Conservation (phyloP, 2,888 invertebrate genomes). For the Metopia argyrocephala region DNA sequence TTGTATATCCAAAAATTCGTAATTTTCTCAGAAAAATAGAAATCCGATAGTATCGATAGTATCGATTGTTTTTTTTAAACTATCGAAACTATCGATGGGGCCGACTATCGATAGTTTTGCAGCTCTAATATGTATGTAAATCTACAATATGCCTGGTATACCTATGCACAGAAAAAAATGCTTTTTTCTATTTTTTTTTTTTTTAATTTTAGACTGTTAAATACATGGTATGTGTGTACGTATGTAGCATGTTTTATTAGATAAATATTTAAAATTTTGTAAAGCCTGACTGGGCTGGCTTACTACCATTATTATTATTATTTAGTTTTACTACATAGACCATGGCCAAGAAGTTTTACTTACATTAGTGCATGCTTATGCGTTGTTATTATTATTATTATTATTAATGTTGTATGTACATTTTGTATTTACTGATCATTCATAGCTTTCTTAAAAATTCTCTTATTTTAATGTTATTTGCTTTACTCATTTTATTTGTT, state of each 20-base stretch:
- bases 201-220: neutral
- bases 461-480: neutral
- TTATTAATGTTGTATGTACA: neutral
- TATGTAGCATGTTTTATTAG: neutral
- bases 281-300: constrained; percentile 24
- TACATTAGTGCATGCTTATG: too few species aligned
- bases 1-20: too few species aligned
- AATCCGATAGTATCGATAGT: too few species aligned
- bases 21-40: too few species aligned
- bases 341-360: constrained; percentile 32
- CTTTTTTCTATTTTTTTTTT: neutral
- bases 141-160: too few species aligned
- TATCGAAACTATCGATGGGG: too few species aligned
- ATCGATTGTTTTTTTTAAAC: too few species aligned
- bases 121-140: too few species aligned
- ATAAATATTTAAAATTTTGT: too few species aligned
- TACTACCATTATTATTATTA: constrained; percentile 22
- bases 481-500: neutral
- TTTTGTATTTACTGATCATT: neutral
- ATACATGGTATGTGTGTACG: constrained; percentile 19
- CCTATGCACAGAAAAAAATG: neutral
- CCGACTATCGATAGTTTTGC: too few species aligned
- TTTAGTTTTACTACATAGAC: constrained; percentile 3
- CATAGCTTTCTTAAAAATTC: neutral
- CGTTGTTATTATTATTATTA: too few species aligned